Base-by-base conservation (phyloP, 2,888 invertebrate genomes). In the Drosophila lutescens region DNA sequence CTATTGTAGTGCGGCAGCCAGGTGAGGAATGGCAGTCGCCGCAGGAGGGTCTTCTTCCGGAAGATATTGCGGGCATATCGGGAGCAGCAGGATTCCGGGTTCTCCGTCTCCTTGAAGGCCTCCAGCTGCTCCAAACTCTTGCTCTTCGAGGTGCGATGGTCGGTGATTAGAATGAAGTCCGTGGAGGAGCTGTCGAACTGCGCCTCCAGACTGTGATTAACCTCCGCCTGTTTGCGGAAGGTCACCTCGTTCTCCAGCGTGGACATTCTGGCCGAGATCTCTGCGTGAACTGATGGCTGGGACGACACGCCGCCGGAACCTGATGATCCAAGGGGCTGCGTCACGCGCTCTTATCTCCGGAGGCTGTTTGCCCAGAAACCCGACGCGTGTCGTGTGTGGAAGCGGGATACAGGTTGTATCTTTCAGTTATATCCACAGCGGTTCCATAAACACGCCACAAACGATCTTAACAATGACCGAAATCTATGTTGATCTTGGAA, bases 1-100 rank as follows among this genome's bases (percentile, higher is more conserved):
- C 92, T 89, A 80, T 93, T 94, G 93, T 98, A 98, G 73, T 93
- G 94, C 12, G 97, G 97, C 77, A 97, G 90, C 98, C 98, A 98
- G 56, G 91, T 92, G 15, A 96, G 91, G 49, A 97, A 93, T 10
- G 98, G 97, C 51, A 97, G 85, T 51, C 96, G 94, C 91, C 95
- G 95, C 91, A 95, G 94, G 10, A 97, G 93, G 58, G 94, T 95
- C 92, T 95, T 96, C 90, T 94, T 94, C 67, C 95, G 95, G 85
- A 94, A 94, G 4, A 91, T 59, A 70, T 92, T 93, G 9, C 93
- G 92, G 20, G 58, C 47, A 15, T 65, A 81, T 20, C 50, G 76
- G 20, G 51, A 30, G 26, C 82, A 89, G 8, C 80, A 80, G 54
- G 63, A 55, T 0, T 56, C 44, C 4, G 57, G 43, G 2, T 73